Percentiles rank a stretch among this genome's conserved stretches.
These are phyloP conservation scores for Epinephelus cyanopodus DNA, from an alignment of 2,113 vertebrate genomes.

Conservation along the genomic window DNA sequence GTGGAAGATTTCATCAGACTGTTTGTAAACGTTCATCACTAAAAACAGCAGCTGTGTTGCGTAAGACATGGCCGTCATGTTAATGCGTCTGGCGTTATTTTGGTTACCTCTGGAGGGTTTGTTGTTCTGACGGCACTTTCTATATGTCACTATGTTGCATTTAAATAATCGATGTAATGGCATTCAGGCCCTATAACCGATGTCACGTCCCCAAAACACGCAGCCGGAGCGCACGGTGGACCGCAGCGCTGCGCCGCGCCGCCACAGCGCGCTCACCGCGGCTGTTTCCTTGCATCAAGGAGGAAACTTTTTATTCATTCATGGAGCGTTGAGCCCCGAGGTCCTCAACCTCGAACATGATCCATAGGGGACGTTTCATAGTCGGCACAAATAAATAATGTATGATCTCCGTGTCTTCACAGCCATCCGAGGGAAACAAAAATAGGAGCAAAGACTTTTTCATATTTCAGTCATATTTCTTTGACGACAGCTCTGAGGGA, in stretches of 20 bases:
- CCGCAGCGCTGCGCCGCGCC: slow-evolving; percentile 15
- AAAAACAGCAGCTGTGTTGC: not conserved
- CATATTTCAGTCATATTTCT: not conserved
- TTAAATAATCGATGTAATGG: not conserved
- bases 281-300: not conserved
- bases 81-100: not conserved
- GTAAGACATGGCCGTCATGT: not conserved
- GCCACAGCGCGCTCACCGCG: not conserved
- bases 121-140: not conserved
- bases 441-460: slow-evolving; percentile 21
- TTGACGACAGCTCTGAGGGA: slow-evolving; percentile 8
- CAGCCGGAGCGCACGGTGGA: slow-evolving; percentile 34
- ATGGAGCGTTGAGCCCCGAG: slow-evolving; percentile 13
- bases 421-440: slow-evolving; percentile 14
- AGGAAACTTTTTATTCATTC: slow-evolving; percentile 56
- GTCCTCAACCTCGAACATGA: slow-evolving; percentile 18
- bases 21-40: not conserved
- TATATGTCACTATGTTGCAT: not conserved
- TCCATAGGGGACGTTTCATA: slow-evolving; percentile 46
- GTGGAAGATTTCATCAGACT: not conserved
- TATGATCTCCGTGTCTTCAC: slow-evolving; percentile 8
- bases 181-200: not conserved
- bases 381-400: slow-evolving; percentile 39
- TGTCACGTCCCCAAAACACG: slow-evolving; percentile 37
- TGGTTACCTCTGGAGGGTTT: not conserved